Evolutionary conservation across 2,797 vertebrate species (phyloP).

Genomic region (Acrossocheilus fasciatus): DNA sequence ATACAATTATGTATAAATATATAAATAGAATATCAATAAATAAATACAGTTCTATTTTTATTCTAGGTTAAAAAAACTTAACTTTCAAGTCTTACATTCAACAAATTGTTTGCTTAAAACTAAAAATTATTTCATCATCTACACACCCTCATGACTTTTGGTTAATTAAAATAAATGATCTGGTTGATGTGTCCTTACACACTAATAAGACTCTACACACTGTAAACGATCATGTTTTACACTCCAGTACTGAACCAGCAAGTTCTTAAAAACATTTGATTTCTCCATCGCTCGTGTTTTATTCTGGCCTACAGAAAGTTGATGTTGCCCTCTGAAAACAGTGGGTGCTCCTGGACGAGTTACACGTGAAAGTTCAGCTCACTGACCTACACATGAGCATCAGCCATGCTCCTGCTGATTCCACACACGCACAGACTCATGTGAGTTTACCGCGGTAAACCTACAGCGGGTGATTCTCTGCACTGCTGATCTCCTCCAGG

Average conservation of each 20-base stretch:
- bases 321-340: background rate
- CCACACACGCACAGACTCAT: background rate
- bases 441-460: no score
- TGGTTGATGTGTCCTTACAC: background rate
- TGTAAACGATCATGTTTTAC: no score
- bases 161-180: background rate
- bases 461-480: conserved; percentile 42
- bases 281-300: background rate
- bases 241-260: background rate
- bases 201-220: no score
- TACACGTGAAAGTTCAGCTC: background rate
- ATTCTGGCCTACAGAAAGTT: background rate
- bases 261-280: background rate
- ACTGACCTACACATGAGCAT: background rate
- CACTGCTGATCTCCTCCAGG: conserved; percentile 58
- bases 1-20: no score
- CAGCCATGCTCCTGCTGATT: background rate
- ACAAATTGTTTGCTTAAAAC: no score
- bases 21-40: no score
- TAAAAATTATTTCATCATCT: no score
- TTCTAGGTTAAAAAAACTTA: no score
- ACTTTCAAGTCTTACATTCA: no score
- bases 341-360: background rate
- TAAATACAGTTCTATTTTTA: no score
- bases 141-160: no score